Base-by-base conservation (phyloP, 2,888 invertebrate species). In the Clepsis dumicolana region DNA sequence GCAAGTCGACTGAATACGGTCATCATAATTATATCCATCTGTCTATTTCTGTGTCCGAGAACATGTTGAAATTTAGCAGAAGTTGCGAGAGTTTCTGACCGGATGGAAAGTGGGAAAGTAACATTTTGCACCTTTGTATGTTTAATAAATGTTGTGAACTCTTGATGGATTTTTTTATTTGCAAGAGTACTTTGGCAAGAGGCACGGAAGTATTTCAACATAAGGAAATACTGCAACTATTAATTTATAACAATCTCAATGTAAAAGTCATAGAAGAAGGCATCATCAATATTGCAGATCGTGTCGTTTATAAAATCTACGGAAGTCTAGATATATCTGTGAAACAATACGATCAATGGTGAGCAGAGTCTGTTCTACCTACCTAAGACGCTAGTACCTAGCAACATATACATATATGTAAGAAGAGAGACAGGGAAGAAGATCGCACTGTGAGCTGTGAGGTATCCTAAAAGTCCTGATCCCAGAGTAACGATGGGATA, bases 1-100 rank as follows among this genome's bases (percentile, higher is more conserved):
- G 50, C 86, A 89, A 73, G 86, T 94, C 14, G 94, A 94, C 85
- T 94, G 78, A 74, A 38, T 8, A 44, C 5, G 8, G 16, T 16
- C 8, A 44, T 8, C 8, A 44, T 18, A 44, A 5, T 7, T 29
- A 7, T 29, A 8, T 2, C 8, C 5, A 44, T 18, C 4, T 38
- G n/a, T 38, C 38, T 4, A n/a, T 38, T 14, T 38, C 4, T 14
- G 4, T n/a, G 12, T 24, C 18, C 16, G n/a, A 16, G 18, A 44
- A 38, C n/a, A 14, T n/a, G 1, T 5, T 41, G n/a, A n/a, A 38
- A 38, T n/a, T 14, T 14, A 4, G 14, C 0, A 12, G n/a, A 2
- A 14, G n/a, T 2, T 38, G 7, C 14, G 5, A 41, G 7, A 16
- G 7, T 16, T 41, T 41, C 41, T 16, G 41, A 14, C 4, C 16